phyloP scores from a whole-genome alignment of 2,113 vertebrate genomes.

The Crotalus viridis region DNA sequence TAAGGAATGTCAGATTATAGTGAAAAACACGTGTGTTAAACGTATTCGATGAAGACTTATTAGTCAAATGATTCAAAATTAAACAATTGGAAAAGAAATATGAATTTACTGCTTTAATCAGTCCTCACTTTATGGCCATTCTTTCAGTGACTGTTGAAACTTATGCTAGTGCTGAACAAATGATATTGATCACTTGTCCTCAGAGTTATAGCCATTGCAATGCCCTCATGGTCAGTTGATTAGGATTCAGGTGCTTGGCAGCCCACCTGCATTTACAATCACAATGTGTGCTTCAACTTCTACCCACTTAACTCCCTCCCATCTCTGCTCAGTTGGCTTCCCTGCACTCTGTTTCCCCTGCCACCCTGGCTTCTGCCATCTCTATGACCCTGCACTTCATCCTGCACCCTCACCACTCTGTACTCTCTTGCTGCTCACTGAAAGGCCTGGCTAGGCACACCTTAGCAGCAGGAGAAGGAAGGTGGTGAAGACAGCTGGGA shows the following conservation, averaged over 20 bases:
- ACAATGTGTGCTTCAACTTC: background rate
- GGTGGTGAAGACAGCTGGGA: background rate
- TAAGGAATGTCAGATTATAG: background rate
- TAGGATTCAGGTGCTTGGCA: background rate
- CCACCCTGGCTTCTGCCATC: background rate
- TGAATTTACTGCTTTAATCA: background rate
- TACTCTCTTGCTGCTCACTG: background rate
- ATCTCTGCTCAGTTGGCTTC: background rate
- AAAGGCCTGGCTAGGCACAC: background rate
- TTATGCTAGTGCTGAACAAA: background rate
- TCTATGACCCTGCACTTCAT: background rate
- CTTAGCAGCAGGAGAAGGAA: background rate
- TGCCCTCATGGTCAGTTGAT: background rate
- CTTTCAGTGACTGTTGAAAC: background rate
- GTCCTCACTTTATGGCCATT: background rate
- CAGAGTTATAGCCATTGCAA: background rate
- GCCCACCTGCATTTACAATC: background rate
- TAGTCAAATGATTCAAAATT: no score
- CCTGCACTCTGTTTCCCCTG: background rate
- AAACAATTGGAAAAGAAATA: background rate
- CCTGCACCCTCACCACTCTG: background rate
- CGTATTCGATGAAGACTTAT: background rate
- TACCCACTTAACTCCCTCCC: background rate
- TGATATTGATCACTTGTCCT: background rate
- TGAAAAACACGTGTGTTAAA: background rate